Evolutionary conservation across 1,140 invertebrate species (phyloP).

Genomic region (Trachymyrmex cornetzi): DNA sequence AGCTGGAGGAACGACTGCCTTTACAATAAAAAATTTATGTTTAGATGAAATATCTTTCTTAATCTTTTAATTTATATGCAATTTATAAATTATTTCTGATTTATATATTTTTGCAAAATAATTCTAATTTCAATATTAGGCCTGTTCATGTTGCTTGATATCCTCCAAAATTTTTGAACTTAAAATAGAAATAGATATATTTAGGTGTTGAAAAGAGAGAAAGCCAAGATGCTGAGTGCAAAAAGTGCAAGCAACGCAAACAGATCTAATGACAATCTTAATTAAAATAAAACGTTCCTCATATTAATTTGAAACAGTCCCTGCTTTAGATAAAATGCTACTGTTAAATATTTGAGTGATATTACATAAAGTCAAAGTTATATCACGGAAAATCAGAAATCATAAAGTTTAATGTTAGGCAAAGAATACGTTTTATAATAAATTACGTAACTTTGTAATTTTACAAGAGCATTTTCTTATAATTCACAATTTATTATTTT

Average conservation of each 20-base stretch:
- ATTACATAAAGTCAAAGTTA: neutral
- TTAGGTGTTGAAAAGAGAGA: too few relatives aligned
- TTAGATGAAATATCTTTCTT: neutral
- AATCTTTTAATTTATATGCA: neutral
- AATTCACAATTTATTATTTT: neutral
- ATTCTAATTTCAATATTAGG: neutral
- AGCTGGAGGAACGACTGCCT: conserved; percentile 77
- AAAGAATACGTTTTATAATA: neutral
- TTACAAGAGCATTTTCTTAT: neutral
- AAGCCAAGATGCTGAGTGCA: too few relatives aligned
- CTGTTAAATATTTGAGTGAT: neutral
- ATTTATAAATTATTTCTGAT: neutral
- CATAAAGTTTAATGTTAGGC: neutral
- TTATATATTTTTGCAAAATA: neutral
- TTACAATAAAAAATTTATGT: conserved; percentile 1
- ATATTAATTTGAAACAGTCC: conserved; percentile 4
- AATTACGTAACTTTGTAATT: neutral
- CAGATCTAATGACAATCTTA: neutral
- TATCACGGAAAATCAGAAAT: neutral
- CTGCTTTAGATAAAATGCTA: neutral
- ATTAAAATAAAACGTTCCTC: neutral
- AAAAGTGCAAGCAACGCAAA: too few relatives aligned
- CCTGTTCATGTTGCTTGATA: too few relatives aligned
- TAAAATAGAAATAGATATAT: too few relatives aligned
- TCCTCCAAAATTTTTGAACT: too few relatives aligned